Evolutionary conservation across 2,113 vertebrate species (phyloP).

Genomic region (Pachypanchax playfairii): DNA sequence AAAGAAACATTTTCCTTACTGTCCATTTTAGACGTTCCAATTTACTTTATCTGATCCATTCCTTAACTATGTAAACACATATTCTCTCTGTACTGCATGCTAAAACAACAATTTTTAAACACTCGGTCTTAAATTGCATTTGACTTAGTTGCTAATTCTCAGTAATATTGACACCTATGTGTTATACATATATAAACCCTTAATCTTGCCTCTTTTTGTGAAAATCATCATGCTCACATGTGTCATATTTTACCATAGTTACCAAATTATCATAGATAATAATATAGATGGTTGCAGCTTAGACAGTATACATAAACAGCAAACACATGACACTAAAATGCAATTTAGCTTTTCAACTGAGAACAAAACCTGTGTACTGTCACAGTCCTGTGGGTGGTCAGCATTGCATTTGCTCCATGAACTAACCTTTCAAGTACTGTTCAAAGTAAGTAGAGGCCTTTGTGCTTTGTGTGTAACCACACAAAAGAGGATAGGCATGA

Average conservation of each 20-base stretch:
- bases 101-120: background rate
- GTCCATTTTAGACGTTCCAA: too few species aligned
- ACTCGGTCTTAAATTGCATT: background rate
- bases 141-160: background rate
- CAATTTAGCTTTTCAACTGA: background rate
- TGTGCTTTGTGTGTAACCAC: constrained; percentile 12
- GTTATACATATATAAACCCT: background rate
- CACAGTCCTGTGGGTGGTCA: background rate
- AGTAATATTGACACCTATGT: background rate
- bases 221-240: background rate
- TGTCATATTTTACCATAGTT: background rate
- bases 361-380: constrained; percentile 11
- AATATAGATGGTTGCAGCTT: background rate
- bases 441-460: background rate
- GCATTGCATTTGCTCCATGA: background rate
- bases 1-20: background rate
- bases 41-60: background rate
- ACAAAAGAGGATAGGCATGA: background rate
- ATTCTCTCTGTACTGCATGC: background rate
- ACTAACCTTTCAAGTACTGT: constrained; percentile 1
- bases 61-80: background rate
- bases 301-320: too few species aligned
- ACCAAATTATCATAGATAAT: background rate
- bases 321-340: constrained; percentile 4
- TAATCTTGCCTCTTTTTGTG: background rate